Conservation (phyloP, 2,888 invertebrate species). For the Strigamia maritima region DNA sequence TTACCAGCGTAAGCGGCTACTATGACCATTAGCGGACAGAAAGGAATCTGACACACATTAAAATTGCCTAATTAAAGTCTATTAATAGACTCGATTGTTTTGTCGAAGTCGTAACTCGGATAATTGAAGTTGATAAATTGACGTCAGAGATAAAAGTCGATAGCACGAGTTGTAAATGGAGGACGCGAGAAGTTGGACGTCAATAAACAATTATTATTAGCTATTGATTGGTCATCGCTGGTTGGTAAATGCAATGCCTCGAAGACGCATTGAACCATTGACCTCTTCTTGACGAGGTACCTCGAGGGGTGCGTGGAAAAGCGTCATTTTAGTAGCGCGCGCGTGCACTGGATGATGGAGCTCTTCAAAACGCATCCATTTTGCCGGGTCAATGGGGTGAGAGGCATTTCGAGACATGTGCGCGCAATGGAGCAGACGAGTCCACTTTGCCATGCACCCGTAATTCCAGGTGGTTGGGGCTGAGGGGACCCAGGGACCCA, state of each 20-base stretch:
- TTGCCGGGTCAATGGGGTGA: conserved; percentile 23
- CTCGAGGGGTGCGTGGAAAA: not conserved
- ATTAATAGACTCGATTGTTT: too few species aligned
- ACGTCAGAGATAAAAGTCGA: not conserved
- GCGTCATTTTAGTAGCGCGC: conserved; percentile 22
- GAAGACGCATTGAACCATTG: not conserved
- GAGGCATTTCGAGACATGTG: conserved; percentile 23
- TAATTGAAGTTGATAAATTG: not conserved
- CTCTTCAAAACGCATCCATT: conserved; percentile 17
- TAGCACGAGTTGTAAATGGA: not conserved
- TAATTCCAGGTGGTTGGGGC: conserved; percentile 15
- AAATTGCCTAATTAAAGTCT: too few species aligned
- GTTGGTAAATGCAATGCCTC: not conserved
- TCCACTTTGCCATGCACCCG: conserved; percentile 13
- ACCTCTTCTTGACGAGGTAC: conserved; percentile 3
- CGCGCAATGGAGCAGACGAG: conserved; percentile 6
- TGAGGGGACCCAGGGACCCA: not conserved
- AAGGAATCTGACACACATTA: too few species aligned
- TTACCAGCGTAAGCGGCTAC: too few species aligned
- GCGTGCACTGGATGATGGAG: conserved; percentile 26
- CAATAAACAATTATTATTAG: conserved; percentile 12
- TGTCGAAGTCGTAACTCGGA: too few species aligned
- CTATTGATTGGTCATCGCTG: not conserved
- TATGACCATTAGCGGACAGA: too few species aligned
- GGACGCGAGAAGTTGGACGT: not conserved